Evolutionary conservation across 2,797 vertebrate genomes (phyloP).

Genomic region (Enteromius trimaculatus): DNA sequence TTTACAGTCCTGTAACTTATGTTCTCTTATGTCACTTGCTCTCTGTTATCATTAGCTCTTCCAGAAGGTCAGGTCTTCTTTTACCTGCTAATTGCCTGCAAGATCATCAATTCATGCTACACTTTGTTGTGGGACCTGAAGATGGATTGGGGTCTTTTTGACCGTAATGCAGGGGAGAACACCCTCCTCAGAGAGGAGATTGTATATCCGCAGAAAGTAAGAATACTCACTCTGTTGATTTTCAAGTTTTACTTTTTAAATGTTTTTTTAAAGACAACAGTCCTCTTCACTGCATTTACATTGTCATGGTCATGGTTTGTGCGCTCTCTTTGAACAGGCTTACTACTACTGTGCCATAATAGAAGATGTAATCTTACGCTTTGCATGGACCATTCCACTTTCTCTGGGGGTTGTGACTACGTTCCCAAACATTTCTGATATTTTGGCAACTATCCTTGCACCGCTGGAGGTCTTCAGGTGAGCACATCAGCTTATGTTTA

Average conservation of each 20-base stretch:
- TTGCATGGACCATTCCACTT: constrained; percentile 92
- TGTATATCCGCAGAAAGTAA: constrained; percentile 97
- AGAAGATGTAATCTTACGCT: constrained; percentile 92
- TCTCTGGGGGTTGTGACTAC: constrained; percentile 78
- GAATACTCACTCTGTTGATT: constrained; percentile 20
- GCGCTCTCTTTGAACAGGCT: constrained; percentile 75
- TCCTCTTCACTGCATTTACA: not conserved
- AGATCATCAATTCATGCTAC: constrained; percentile 91
- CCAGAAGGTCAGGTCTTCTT: constrained; percentile 86
- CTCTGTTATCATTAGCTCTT: constrained; percentile 53
- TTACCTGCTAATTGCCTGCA: constrained; percentile 91
- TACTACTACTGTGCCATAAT: constrained; percentile 99
- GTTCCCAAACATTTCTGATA: constrained; percentile 76
- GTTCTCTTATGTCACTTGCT: not conserved
- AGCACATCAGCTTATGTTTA: constrained; percentile 31
- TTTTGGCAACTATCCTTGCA: constrained; percentile 89
- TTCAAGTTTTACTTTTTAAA: not conserved
- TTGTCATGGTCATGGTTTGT: not conserved
- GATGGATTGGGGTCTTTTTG: constrained; percentile 99
- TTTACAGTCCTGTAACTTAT: not conserved
- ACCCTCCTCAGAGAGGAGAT: constrained; percentile 98
- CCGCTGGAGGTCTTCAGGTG: constrained; percentile 97
- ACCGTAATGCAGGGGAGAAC: constrained; percentile 95
- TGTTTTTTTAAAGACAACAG: not conserved
- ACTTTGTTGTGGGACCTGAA: constrained; percentile 98